Percentiles rank a stretch among this genome's conserved stretches.
Conservation (phyloP, 1,140 invertebrate species). For the Heliconius hermathena region DNA sequence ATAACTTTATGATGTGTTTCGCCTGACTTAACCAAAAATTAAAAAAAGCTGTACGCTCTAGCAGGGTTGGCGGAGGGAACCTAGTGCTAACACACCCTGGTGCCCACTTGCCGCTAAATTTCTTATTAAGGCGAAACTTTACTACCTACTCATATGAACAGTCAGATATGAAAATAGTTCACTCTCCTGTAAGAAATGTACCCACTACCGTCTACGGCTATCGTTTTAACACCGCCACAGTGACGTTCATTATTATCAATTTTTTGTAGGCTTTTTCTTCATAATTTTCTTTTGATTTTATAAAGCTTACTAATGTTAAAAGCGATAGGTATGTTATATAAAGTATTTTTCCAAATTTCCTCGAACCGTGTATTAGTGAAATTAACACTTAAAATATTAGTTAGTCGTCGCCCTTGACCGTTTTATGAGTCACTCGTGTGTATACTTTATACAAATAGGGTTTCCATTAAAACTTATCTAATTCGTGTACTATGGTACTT, state of each 20-base stretch:
- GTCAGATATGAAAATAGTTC: no score
- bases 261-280: neutral
- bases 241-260: no score
- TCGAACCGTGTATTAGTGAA: neutral
- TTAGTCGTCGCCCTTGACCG: neutral
- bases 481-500: neutral
- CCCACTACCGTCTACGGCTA: no score
- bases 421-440: neutral
- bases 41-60: neutral
- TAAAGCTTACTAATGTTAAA: neutral
- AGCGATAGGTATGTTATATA: neutral
- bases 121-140: no score
- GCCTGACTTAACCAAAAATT: no score
- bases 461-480: neutral
- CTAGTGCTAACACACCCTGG: neutral
- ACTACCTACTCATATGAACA: no score
- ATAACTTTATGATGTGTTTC: no score
- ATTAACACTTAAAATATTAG: constrained; percentile 1
- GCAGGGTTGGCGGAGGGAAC: neutral
- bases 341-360: neutral
- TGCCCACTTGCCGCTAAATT: no score
- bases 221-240: no score
- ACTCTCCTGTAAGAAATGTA: no score
- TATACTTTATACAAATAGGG: neutral
- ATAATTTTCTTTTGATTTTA: neutral